Percentiles rank a stretch among this genome's conserved stretches.
Evolutionary conservation across 2,888 invertebrate genomes (phyloP).

Genomic region (Melieria picta): DNA sequence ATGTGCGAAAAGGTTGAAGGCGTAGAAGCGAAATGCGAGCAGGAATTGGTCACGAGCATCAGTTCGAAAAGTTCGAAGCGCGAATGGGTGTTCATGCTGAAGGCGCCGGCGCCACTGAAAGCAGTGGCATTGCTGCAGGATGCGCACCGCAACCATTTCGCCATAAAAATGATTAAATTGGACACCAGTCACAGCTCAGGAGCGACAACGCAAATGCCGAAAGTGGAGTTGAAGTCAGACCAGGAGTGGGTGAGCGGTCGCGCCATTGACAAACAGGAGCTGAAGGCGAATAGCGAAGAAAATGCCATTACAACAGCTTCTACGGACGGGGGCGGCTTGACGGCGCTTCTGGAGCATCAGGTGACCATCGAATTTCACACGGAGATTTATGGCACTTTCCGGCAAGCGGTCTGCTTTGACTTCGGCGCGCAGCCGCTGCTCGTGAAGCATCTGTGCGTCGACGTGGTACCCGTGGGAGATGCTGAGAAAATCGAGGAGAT

Average conservation of each 20-base stretch:
- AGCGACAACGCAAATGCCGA: slow-evolving; percentile 34
- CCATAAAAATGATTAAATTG: slow-evolving; percentile 68
- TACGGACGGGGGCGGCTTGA: slow-evolving; percentile 11
- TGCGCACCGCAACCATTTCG: slow-evolving; percentile 75
- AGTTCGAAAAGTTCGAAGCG: slow-evolving; percentile 72
- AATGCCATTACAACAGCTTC: slow-evolving; percentile 18
- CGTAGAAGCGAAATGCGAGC: slow-evolving; percentile 70
- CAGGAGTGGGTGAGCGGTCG: slow-evolving; percentile 68
- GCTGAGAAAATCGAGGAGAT: slow-evolving; percentile 73
- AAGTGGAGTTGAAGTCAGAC: slow-evolving; percentile 67
- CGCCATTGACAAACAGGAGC: slow-evolving; percentile 36
- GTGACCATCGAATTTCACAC: slow-evolving; percentile 73
- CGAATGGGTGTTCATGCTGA: slow-evolving; percentile 72
- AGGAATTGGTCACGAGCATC: slow-evolving; percentile 72
- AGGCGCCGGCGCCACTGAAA: slow-evolving; percentile 68
- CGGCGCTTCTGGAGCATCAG: slow-evolving; percentile 62
- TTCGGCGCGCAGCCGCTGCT: slow-evolving; percentile 74
- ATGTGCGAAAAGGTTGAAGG: slow-evolving; percentile 73
- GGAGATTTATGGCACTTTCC: slow-evolving; percentile 80
- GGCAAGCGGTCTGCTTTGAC: slow-evolving; percentile 81
- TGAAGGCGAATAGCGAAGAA: slow-evolving; percentile 25
- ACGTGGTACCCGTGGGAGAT: slow-evolving; percentile 78
- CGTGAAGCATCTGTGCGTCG: slow-evolving; percentile 77
- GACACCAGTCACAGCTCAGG: slow-evolving; percentile 36
- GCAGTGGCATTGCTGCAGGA: slow-evolving; percentile 77